A percentile compares a stretch with the other conserved stretches of the same genome.
Evolutionary conservation across 1,140 invertebrate genomes (phyloP).

Genomic region (honey bee (Apis mellifera)): Amel_HAv3.1 CM009942.2:9537501-9538000

Average conservation of each 20-base stretch:
- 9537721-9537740: slow-evolving; percentile 43
- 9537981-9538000: slow-evolving; percentile 36
- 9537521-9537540: too few relatives aligned
- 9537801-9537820: background rate
- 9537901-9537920: slow-evolving; percentile 74
- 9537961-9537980: background rate
- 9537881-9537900: slow-evolving; percentile 68
- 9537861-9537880: slow-evolving; percentile 51
- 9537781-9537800: slow-evolving; percentile 41
- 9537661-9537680: slow-evolving; percentile 1
- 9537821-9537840: slow-evolving; percentile 31
- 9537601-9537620: background rate
- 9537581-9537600: background rate
- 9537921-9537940: slow-evolving; percentile 26
- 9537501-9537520: too few relatives aligned
- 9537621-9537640: background rate
- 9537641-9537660: background rate
- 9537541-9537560: too few relatives aligned
- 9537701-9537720: slow-evolving; percentile 32
- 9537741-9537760: slow-evolving; percentile 50
- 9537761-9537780: slow-evolving; percentile 45
- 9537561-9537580: too few relatives aligned
- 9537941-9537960: slow-evolving; percentile 33
- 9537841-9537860: slow-evolving; percentile 64
- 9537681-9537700: background rate